Evolutionary conservation across 2,113 vertebrate genomes (phyloP), one percentile per base, ranked within the genome.

Genomic region (Corydoras sp.): DNA sequence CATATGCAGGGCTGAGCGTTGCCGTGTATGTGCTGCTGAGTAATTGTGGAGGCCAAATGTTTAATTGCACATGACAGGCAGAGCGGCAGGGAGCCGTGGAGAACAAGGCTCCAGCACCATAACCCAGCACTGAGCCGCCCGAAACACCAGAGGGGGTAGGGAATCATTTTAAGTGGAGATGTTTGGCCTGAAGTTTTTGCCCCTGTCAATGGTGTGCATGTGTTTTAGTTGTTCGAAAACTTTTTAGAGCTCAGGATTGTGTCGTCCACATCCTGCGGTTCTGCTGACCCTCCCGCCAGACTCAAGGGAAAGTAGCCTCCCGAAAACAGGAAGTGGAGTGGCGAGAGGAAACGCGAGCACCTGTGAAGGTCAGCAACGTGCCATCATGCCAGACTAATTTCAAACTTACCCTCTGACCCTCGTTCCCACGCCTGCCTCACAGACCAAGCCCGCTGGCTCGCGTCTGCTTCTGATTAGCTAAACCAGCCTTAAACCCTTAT

Each of bases 51-150:
- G 94, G 94, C 93, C 93, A 95, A 97, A 97, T 96, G 95, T 95
- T 97, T 96, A 97, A 97, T 97, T 96, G 96, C 93, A 95, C 92
- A 91, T 93, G 94, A 93, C 95, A 96, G 96, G 92, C 92, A 84
- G 84, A 94, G 92, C 95, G 93, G 93, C 89, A 86, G 94, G 92
- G 90, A 90, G 91, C 90, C 89, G 84, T 87, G 86, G 85, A 85
- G 85, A 88, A 86, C 89, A 90, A 90, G 88, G 90, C 93, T 93
- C 92, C 90, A 92, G 90, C 86, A 83, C 88, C 72, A 68, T 66
- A 69, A 65, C 75, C 72, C 62, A 73, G 68, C 77, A 82, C 71
- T 55, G 79, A 81, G 63, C 83, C 87, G 90, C 83, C 84, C 85
- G 78, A 70, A 84, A 78, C 87, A 86, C 84, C 61, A 48, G 30